Base-by-base conservation (phyloP, 2,797 vertebrate species). In the Rhinatrema bivittatum region DNA sequence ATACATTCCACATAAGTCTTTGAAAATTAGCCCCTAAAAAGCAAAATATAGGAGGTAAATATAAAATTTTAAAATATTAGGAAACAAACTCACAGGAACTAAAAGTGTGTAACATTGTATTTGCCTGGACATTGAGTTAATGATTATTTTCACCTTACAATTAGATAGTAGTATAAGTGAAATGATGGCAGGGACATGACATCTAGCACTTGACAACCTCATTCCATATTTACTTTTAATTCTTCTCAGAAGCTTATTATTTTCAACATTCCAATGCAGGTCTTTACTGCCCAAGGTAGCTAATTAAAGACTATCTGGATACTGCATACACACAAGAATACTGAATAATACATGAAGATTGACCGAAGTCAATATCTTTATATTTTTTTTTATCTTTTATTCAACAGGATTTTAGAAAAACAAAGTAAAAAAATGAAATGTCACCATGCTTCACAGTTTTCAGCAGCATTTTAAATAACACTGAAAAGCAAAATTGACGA, bases 291-390 rank as follows among this genome's bases (percentile, higher is more conserved):
- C 47, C 32, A 57, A 64, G 31, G 36, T 61, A 70, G 42, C 39
- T 70, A 72, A 74, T 80, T 72, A 79, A 54, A 48, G 22, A 38
- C 17, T 38, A 58, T 48, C 43, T 56, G 50, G 48, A 30, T 46
- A 51, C 37, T 35, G 38, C 20, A 29, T 13, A 14, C 1, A 0
- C 12, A 50, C 4, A 54, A 53, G 16, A 50, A 16, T 28, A 21
- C 17, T 78, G 64, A 76, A 72, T 72, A 72, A 75, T 75, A 53
- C 65, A 74, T 77, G 54, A 72, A 63, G 44, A 67, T 62, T 65
- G 62, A 73, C 54, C 68, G 36, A 63, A 72, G 50, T 58, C 5
- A 62, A 61, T 66, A 50, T 70, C 56, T 69, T 67, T 55, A 56
- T 35, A 56, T 63, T 68, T 74, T 60, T 63, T 68, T 74, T 60